These are phyloP conservation scores for Sebastes kiyomatsui DNA, from an alignment of 2,797 vertebrate species.

Conservation along the genomic window DNA sequence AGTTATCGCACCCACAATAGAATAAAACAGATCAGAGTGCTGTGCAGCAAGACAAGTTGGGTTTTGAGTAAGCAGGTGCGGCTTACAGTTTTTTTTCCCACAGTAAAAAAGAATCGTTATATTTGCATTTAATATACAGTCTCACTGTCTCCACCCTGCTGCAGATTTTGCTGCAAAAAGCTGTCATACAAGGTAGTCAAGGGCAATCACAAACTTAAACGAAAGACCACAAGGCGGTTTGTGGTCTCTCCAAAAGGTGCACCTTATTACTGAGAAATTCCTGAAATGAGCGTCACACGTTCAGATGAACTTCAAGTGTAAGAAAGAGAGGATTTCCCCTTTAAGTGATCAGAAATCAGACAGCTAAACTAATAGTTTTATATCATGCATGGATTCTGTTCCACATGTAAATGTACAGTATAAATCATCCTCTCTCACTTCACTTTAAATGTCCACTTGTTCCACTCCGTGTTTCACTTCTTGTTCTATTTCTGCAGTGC, in stretches of 20 bases:
- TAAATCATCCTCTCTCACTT: background rate
- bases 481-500: background rate
- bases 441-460: background rate
- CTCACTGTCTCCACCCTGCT: background rate
- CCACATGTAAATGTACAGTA: background rate
- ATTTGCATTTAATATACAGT: background rate
- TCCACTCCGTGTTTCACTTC: constrained; percentile 36
- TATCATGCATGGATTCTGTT: background rate
- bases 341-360: background rate
- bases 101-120: background rate
- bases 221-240: background rate
- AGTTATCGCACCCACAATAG: background rate
- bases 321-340: background rate
- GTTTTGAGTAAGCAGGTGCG: background rate
- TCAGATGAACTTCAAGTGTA: background rate
- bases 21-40: background rate
- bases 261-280: background rate
- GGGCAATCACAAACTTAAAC: background rate
- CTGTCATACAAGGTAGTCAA: background rate
- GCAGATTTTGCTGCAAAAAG: background rate
- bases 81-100: background rate
- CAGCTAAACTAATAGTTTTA: background rate
- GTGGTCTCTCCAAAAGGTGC: background rate
- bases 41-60: too few species aligned
- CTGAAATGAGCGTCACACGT: background rate